A percentile compares a stretch with the other conserved stretches of the same genome.
Conservation (phyloP, 2,113 vertebrate genomes). For the Pseudolaguvia tuberculata region DNA sequence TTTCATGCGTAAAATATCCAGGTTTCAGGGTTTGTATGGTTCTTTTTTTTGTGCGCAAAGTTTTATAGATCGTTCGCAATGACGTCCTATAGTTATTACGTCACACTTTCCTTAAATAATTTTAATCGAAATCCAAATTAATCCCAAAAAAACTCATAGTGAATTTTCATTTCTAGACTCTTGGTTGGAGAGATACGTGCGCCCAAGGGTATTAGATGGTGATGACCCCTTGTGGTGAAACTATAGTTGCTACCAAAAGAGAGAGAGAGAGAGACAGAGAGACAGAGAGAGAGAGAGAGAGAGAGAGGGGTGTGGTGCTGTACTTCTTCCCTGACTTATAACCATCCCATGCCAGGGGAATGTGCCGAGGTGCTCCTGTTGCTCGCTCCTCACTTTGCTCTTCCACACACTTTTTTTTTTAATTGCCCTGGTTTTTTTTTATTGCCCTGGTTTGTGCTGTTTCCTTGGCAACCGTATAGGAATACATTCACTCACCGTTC, state of each 20-base stretch:
- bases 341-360: constrained; percentile 65
- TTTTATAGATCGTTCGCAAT: too few species aligned
- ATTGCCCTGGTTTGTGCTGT: constrained; percentile 29
- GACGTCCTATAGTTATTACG: neutral
- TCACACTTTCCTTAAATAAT: too few species aligned
- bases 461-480: constrained; percentile 66
- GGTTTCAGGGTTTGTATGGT: neutral
- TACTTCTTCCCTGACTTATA: constrained; percentile 63
- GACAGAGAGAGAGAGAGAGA: constrained; percentile 1
- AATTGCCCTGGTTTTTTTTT: constrained; percentile 17
- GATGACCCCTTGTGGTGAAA: constrained; percentile 81
- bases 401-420: constrained; percentile 39
- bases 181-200: neutral
- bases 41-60: neutral
- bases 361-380: constrained; percentile 50
- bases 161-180: neutral
- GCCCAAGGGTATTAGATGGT: constrained; percentile 41
- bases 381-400: constrained; percentile 44
- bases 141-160: neutral
- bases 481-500: constrained; percentile 84
- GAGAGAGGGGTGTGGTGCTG: constrained; percentile 77
- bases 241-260: constrained; percentile 41
- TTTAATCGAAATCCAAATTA: neutral
- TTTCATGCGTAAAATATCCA: neutral
- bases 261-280: constrained; percentile 41